Percentiles rank a stretch among this genome's conserved stretches.
phyloP scores from a whole-genome alignment of 2,113 vertebrate genomes.

The Okapia johnstoni region DNA sequence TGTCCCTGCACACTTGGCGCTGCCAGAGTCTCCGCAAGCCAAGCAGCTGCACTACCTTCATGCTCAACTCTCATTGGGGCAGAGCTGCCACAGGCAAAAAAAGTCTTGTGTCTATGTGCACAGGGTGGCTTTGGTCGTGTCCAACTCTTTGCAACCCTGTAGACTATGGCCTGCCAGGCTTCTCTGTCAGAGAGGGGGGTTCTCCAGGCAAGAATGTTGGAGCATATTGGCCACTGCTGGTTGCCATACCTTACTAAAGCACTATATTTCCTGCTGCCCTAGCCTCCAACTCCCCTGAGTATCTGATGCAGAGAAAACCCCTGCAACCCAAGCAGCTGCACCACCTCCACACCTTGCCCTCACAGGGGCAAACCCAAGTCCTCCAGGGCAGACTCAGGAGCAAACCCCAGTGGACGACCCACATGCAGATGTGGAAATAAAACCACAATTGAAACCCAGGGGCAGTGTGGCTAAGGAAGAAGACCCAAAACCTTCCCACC shows the following conservation, averaged over 20 bases:
- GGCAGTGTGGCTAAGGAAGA: background rate
- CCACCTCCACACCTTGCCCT: background rate
- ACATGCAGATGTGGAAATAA: background rate
- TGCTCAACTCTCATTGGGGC: background rate
- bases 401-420: background rate
- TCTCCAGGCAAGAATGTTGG: background rate
- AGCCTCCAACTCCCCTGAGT: background rate
- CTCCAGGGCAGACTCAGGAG: background rate
- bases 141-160: background rate
- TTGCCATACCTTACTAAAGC: background rate
- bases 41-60: background rate
- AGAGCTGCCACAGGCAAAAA: background rate
- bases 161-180: background rate
- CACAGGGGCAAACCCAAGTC: background rate
- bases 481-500: background rate
- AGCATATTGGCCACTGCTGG: background rate
- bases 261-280: background rate
- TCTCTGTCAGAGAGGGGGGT: background rate
- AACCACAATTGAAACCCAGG: background rate
- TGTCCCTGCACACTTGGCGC: background rate
- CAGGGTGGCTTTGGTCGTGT: background rate
- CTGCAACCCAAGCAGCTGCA: background rate
- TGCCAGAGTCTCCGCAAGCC: background rate
- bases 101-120: background rate
- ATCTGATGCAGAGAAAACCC: background rate